phyloP scores from a whole-genome alignment of 2,113 vertebrate genomes.

The Ammodramus savannarum region DNA sequence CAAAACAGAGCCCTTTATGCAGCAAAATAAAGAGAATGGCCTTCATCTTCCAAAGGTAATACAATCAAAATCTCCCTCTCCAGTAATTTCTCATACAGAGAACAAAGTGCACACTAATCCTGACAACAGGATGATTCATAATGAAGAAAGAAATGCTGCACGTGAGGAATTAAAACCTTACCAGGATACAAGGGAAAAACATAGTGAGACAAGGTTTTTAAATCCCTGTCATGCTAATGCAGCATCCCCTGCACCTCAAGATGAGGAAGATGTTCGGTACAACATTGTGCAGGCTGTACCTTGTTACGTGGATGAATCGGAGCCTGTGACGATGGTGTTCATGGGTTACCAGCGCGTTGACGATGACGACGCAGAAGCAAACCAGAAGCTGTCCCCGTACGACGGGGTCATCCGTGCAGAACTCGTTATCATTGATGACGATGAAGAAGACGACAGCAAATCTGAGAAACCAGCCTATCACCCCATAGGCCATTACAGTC shows the following conservation, averaged over 20 bases:
- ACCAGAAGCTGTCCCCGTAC: slow-evolving; percentile 64
- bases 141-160: background rate
- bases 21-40: slow-evolving; percentile 14
- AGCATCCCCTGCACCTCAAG: background rate
- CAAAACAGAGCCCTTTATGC: slow-evolving; percentile 4
- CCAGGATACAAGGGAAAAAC: slow-evolving; percentile 33
- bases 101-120: background rate
- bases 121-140: background rate
- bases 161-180: slow-evolving; percentile 11
- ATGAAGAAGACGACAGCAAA: slow-evolving; percentile 71
- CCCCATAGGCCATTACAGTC: slow-evolving; percentile 78
- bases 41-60: background rate
- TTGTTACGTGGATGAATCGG: slow-evolving; percentile 63
- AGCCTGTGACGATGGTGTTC: slow-evolving; percentile 93
- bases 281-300: slow-evolving; percentile 73
- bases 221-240: slow-evolving; percentile 11
- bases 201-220: background rate
- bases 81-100: background rate
- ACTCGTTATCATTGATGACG: slow-evolving; percentile 83
- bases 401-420: slow-evolving; percentile 87
- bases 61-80: slow-evolving; percentile 25
- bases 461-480: slow-evolving; percentile 74
- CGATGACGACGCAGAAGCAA: slow-evolving; percentile 59
- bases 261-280: slow-evolving; percentile 68
- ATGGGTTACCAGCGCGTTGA: slow-evolving; percentile 91